Percentiles rank a stretch among this genome's conserved stretches.
phyloP scores from a whole-genome alignment of 2,797 vertebrate species.

The Scolopax rusticola region DNA sequence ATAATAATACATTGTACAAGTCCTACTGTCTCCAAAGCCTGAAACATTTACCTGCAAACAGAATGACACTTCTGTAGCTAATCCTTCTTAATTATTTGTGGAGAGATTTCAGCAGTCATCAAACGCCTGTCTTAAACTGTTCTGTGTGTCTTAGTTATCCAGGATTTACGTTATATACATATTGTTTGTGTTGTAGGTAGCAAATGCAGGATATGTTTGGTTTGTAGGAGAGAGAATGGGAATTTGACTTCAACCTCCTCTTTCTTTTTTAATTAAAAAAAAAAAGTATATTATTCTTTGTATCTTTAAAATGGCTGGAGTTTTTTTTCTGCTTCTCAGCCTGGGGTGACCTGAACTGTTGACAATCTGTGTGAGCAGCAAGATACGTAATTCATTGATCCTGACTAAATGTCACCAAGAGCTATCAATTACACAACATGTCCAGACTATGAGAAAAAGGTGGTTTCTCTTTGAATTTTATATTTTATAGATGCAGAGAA shows the following conservation, averaged over 20 bases:
- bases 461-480: background rate
- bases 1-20: background rate
- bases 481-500: background rate
- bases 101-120: background rate
- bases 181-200: background rate
- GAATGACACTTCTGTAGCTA: background rate
- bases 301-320: background rate
- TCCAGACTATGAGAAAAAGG: background rate
- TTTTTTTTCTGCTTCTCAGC: background rate
- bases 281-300: background rate
- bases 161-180: rapidly evolving
- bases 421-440: background rate
- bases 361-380: background rate
- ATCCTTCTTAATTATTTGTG: background rate
- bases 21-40: background rate
- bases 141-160: background rate
- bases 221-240: background rate
- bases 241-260: background rate
- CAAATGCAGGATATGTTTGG: background rate
- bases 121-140: background rate
- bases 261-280: background rate
- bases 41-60: background rate
- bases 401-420: background rate
- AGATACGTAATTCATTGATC: background rate
- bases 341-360: background rate